Evolutionary conservation across 2,797 vertebrate genomes (phyloP).

Genomic region (Buceros bicornis): DNA sequence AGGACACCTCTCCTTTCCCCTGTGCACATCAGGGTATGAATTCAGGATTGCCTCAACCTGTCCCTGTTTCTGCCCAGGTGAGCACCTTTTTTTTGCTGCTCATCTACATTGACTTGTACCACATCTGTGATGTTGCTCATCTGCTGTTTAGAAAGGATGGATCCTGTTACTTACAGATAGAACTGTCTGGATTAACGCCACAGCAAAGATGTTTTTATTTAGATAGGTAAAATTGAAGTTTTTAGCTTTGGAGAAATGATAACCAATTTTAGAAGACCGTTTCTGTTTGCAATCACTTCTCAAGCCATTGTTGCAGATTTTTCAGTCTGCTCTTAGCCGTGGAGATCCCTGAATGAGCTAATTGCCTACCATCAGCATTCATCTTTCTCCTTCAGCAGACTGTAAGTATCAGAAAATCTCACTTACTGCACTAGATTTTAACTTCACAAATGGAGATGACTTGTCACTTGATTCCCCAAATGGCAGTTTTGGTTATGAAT

Average conservation of each 20-base stretch:
- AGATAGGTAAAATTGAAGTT: background rate
- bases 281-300: background rate
- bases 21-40: rapidly evolving
- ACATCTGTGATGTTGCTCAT: background rate
- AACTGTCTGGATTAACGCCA: background rate
- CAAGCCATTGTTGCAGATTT: background rate
- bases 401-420: slow-evolving; percentile 54
- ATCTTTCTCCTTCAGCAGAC: slow-evolving; percentile 45
- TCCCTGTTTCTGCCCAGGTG: background rate
- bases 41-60: background rate
- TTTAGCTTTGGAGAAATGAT: background rate
- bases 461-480: slow-evolving; percentile 45
- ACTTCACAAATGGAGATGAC: slow-evolving; percentile 59
- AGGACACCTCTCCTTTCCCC: background rate
- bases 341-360: slow-evolving; percentile 14
- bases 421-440: slow-evolving; percentile 61
- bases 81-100: rapidly evolving
- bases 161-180: background rate
- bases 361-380: slow-evolving; percentile 43
- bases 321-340: background rate
- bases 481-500: slow-evolving; percentile 34
- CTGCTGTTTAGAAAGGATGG: background rate
- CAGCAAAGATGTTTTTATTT: background rate
- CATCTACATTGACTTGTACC: background rate
- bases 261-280: background rate